Conservation (phyloP, 2,113 vertebrate species). For the Oceanites oceanicus region DNA sequence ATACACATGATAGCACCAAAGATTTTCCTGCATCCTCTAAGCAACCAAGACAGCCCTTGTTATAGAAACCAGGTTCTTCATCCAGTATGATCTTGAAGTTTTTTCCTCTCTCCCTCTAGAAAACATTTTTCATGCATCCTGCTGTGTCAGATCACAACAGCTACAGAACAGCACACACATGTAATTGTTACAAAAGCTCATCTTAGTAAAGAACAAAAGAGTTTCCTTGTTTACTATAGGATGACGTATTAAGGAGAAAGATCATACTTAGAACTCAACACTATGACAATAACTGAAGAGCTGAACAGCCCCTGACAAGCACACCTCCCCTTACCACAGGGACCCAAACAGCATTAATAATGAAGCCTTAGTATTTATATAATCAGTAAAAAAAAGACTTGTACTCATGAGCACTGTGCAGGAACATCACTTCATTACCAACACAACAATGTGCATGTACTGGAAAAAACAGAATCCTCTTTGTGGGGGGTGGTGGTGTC, state of each 20-base stretch:
- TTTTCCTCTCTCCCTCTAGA: background rate
- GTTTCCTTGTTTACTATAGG: background rate
- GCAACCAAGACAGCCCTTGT: background rate
- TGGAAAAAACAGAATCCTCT: background rate
- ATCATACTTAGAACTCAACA: background rate
- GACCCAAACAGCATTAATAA: background rate
- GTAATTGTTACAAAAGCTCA: background rate
- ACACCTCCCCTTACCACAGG: background rate
- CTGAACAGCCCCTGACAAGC: background rate
- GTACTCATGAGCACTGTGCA: background rate
- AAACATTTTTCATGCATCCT: background rate
- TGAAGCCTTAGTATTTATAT: background rate
- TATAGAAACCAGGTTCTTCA: background rate
- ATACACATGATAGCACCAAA: background rate
- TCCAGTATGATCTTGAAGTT: background rate
- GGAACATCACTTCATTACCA: background rate
- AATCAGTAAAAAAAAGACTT: background rate
- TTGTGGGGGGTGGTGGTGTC: too few relatives aligned
- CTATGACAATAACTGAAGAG: background rate
- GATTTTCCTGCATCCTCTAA: background rate
- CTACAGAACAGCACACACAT: background rate
- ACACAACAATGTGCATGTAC: background rate
- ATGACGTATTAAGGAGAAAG: background rate
- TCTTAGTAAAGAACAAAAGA: background rate
- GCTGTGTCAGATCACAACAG: background rate